A percentile compares a stretch with the other conserved stretches of the same genome.
Evolutionary conservation across 2,113 vertebrate genomes (phyloP).

Genomic region (Lepisosteus osseus): DNA sequence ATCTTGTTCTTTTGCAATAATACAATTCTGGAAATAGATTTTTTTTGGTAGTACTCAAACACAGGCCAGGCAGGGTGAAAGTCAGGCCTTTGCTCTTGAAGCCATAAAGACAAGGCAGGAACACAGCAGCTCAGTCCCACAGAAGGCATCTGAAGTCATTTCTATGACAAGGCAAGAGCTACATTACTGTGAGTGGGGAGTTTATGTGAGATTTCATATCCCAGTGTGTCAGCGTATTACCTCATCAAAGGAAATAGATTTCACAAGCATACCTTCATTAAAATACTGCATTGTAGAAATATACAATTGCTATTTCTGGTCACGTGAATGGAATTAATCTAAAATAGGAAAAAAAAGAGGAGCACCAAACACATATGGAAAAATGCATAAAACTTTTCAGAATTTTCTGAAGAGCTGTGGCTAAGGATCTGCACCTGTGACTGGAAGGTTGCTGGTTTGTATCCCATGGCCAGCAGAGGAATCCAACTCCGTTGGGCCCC

Average conservation of each 20-base stretch:
- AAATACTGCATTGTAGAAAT: neutral
- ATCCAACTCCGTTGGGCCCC: too few relatives aligned
- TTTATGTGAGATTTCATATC: conserved; percentile 55
- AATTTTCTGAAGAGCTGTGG: too few relatives aligned
- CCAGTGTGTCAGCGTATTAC: conserved; percentile 2
- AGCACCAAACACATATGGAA: too few relatives aligned
- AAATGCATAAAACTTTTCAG: too few relatives aligned
- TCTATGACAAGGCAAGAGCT: conserved; percentile 59
- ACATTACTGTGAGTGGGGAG: conserved; percentile 50
- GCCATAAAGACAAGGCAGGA: conserved; percentile 52
- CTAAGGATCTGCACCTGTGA: too few relatives aligned
- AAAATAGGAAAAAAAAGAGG: too few relatives aligned
- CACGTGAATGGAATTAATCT: too few relatives aligned
- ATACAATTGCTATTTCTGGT: too few relatives aligned
- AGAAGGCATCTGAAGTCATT: conserved; percentile 66
- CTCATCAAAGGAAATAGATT: neutral
- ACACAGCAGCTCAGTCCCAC: conserved; percentile 66
- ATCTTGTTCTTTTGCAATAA: too few relatives aligned
- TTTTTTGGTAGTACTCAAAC: neutral
- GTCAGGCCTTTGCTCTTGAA: conserved; percentile 42
- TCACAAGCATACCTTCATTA: neutral
- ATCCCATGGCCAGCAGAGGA: too few relatives aligned
- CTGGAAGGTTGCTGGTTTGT: too few relatives aligned
- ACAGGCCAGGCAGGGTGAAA: neutral
- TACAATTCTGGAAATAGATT: too few relatives aligned